Evolutionary conservation across 2,888 invertebrate genomes (phyloP).

Genomic region (Leptinotarsa peninsularis): DNA sequence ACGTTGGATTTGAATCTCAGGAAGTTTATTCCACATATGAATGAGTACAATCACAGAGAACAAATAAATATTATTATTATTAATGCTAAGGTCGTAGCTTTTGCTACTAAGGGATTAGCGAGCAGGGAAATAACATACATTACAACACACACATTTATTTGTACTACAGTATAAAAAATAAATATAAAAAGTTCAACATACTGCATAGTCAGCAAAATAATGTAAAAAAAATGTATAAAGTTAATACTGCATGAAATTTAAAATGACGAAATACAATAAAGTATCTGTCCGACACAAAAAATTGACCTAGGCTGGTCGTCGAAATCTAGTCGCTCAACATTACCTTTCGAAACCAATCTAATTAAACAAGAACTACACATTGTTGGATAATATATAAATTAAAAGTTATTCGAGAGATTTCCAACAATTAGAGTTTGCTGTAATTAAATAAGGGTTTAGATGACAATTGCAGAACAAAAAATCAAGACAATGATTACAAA

Average conservation of each 20-base stretch:
- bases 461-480: no score
- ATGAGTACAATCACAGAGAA: no score
- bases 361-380: no score
- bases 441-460: no score
- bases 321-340: neutral
- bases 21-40: no score
- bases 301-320: conserved; percentile 5
- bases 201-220: conserved; percentile 33
- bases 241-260: conserved; percentile 46
- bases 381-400: no score
- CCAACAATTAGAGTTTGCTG: no score
- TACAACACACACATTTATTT: conserved; percentile 31
- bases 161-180: conserved; percentile 42
- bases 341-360: neutral
- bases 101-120: neutral
- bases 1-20: no score
- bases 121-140: neutral
- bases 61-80: no score
- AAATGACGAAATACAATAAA: conserved; percentile 21
- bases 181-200: conserved; percentile 43
- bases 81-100: neutral
- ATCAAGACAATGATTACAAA: no score
- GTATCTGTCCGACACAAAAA: neutral
- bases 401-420: no score
- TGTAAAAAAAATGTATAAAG: conserved; percentile 39